phyloP scores from a whole-genome alignment of 2,113 vertebrate genomes.

The Ceuthmochares aereus region DNA sequence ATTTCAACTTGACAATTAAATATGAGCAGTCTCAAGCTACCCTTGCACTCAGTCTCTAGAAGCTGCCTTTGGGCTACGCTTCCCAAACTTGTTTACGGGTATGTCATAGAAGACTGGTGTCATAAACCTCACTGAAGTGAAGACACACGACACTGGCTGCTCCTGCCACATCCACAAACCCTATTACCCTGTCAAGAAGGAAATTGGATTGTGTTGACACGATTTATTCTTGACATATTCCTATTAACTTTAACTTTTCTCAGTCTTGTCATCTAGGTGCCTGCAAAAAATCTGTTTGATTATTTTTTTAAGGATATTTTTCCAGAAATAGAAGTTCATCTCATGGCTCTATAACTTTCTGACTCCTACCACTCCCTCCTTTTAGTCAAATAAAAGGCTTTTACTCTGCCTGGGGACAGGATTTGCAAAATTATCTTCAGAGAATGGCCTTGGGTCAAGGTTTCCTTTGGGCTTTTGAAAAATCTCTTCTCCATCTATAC shows the following conservation, averaged over 20 bases:
- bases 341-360: not conserved
- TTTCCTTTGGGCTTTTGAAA: conserved; percentile 3
- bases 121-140: conserved; percentile 4
- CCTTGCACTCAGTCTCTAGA: not conserved
- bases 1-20: conserved; percentile 19
- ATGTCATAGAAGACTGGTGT: not conserved
- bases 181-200: conserved; percentile 21
- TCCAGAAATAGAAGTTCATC: not conserved
- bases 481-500: not conserved
- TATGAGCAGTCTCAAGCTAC: conserved; percentile 26
- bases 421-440: conserved; percentile 11
- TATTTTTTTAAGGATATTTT: not conserved
- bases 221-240: conserved; percentile 14
- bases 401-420: not conserved
- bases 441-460: not conserved
- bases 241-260: not conserved
- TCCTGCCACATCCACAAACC: not conserved
- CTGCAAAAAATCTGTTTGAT: not conserved
- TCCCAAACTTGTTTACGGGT: not conserved
- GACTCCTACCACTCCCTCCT: not conserved
- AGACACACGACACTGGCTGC: not conserved
- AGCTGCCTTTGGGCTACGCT: not conserved
- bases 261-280: not conserved
- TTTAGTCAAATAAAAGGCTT: not conserved
- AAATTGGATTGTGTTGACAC: not conserved